phyloP scores from a whole-genome alignment of 2,113 vertebrate species.

The Capricornis sumatraensis region DNA sequence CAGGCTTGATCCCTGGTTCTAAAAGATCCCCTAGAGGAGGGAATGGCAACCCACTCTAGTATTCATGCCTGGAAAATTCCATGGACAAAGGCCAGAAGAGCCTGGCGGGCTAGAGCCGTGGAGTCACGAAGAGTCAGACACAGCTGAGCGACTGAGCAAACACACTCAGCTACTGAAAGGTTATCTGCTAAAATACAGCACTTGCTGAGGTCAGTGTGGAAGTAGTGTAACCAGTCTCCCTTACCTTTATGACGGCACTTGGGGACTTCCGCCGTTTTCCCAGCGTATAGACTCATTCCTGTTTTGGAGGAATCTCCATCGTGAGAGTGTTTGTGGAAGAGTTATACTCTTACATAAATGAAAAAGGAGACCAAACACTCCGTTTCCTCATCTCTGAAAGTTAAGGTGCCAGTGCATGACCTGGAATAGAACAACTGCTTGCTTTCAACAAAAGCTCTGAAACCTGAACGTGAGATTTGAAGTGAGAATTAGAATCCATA shows the following conservation, averaged over 20 bases:
- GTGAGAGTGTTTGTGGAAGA: not conserved
- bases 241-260: not conserved
- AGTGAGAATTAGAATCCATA: not conserved
- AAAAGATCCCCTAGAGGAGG: not conserved
- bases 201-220: not conserved
- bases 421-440: not conserved
- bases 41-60: not conserved
- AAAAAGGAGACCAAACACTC: not conserved
- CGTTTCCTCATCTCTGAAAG: not conserved
- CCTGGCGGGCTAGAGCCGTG: not conserved
- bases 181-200: not conserved
- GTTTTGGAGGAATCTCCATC: not conserved
- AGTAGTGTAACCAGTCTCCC: not conserved
- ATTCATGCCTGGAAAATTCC: not conserved
- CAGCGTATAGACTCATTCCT: not conserved
- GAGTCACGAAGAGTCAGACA: not conserved
- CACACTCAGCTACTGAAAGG: not conserved
- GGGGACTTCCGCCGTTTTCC: not conserved
- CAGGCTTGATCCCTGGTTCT: not conserved
- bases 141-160: not conserved
- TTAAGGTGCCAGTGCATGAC: not conserved
- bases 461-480: not conserved
- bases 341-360: not conserved
- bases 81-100: not conserved
- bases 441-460: not conserved